Percentiles rank a stretch among this genome's conserved stretches.
These are phyloP conservation scores for Campaea margaritaria DNA, from an alignment of 2,888 invertebrate genomes.

Conservation along the genomic window DNA sequence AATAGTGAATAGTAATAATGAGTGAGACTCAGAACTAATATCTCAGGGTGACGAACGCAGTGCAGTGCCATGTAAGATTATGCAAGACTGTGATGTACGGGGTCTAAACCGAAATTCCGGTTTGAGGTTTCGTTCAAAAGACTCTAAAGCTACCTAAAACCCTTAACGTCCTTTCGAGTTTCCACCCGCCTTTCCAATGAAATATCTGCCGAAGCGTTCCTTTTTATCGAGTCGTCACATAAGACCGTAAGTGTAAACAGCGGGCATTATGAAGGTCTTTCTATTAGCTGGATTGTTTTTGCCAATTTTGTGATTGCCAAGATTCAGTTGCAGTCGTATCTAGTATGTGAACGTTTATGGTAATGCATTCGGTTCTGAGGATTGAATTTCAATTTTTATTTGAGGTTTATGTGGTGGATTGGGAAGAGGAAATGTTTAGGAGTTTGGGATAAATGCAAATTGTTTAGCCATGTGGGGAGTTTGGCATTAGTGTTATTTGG, in stretches of 20 bases:
- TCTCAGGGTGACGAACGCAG: too few relatives aligned
- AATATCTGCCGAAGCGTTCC: slow-evolving; percentile 16
- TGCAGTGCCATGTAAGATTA: too few relatives aligned
- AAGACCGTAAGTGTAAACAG: slow-evolving; percentile 25
- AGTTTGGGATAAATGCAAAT: neutral
- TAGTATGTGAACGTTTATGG: slow-evolving; percentile 22
- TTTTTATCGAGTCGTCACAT: slow-evolving; percentile 40
- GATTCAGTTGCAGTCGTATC: slow-evolving; percentile 30
- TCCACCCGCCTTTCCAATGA: slow-evolving; percentile 5
- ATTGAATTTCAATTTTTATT: slow-evolving; percentile 28
- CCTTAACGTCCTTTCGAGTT: neutral
- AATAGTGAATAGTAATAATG: too few relatives aligned
- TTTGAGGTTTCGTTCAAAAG: neutral
- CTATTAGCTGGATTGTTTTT: slow-evolving; percentile 39
- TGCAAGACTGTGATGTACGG: too few relatives aligned
- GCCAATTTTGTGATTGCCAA: slow-evolving; percentile 38
- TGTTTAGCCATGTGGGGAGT: neutral
- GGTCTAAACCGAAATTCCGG: too few relatives aligned
- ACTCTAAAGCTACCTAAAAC: neutral
- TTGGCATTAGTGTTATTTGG: neutral
- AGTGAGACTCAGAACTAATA: too few relatives aligned
- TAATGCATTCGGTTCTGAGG: slow-evolving; percentile 2
- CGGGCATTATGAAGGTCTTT: slow-evolving; percentile 27
- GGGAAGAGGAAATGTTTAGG: neutral
- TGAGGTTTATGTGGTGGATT: slow-evolving; percentile 3